Evolutionary conservation across 2,888 invertebrate genomes (phyloP), one percentile per base, ranked within the genome.

Genomic region (Amphimallon solstitiale): DNA sequence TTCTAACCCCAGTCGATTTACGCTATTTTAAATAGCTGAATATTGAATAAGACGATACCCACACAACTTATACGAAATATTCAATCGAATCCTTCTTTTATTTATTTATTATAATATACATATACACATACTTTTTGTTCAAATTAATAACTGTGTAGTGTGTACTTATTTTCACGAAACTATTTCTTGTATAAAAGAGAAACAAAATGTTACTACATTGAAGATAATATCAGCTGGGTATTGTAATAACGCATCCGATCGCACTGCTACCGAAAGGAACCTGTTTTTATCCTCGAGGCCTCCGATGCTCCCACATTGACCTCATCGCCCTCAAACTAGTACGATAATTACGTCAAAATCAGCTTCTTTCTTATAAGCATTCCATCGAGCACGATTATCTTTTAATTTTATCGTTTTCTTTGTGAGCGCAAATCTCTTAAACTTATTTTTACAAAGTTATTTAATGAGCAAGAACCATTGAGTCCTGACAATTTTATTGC

Each of bases 291-390:
- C 66, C 68, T 70, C 69, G 68, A 61, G 70, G 72, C 68, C 68
- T 71, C 64, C 65, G 68, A 71, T 72, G 70, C 71, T 72, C 72
- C 72, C 70, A 70, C 72, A 68, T 71, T 72, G 74, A 73, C 74
- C 73, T 71, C 73, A 67, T 72, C 72, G 72, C 71, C 71, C 72
- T 66, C 70, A 70, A 72, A 70, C 68, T 65, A 70, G 70, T 69
- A 70, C 68, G 71, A 74, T 74, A 74, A 74, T 74, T 74, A 74
- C 72, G 70, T 73, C 72, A 73, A 74, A 74, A 73, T 73, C 71
- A 66, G 71, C 69, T 70, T 63, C 72, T 72, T 73, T 72, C 69
- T 72, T 73, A 70, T 70, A 49, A 49, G 49, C 65, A 65, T 66
- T 68, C 66, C 54, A 54, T 56, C 52, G 45, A 19, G 48, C 51